Conservation (phyloP, 2,797 vertebrate species). For the Adelosebastes latens region DNA sequence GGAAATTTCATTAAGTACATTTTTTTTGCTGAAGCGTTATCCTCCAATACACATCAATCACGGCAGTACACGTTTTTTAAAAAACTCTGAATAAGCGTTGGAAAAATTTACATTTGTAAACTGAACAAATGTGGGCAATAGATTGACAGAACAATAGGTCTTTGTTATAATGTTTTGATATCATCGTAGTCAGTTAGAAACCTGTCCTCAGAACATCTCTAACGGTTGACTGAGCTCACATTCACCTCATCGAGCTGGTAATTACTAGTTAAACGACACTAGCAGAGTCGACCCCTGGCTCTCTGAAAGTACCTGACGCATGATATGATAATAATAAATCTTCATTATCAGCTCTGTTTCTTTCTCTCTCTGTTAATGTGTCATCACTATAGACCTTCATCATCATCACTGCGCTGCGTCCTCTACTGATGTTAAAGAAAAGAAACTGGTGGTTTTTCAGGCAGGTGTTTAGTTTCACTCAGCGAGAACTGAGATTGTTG, state of each 20-base stretch:
- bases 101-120: not conserved
- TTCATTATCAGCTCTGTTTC: not conserved
- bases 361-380: conserved; percentile 1
- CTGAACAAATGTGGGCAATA: not conserved
- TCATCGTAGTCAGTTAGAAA: conserved; percentile 38
- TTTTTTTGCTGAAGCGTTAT: not conserved
- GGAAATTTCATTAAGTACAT: not conserved
- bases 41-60: not conserved
- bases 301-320: not conserved
- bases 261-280: conserved; percentile 34
- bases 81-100: not conserved
- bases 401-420: not conserved
- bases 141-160: not conserved
- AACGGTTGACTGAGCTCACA: conserved; percentile 8
- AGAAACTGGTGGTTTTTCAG: not conserved
- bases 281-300: not conserved
- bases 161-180: not conserved
- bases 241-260: not conserved
- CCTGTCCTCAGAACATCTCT: conserved; percentile 5
- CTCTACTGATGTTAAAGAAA: not conserved
- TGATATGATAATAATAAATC: not conserved
- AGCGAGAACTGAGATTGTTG: not conserved
- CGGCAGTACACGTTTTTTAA: not conserved
- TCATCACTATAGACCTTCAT: not conserved
- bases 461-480: not conserved